Conservation (phyloP, 2,113 vertebrate species). For the Bothrops jararaca region DNA sequence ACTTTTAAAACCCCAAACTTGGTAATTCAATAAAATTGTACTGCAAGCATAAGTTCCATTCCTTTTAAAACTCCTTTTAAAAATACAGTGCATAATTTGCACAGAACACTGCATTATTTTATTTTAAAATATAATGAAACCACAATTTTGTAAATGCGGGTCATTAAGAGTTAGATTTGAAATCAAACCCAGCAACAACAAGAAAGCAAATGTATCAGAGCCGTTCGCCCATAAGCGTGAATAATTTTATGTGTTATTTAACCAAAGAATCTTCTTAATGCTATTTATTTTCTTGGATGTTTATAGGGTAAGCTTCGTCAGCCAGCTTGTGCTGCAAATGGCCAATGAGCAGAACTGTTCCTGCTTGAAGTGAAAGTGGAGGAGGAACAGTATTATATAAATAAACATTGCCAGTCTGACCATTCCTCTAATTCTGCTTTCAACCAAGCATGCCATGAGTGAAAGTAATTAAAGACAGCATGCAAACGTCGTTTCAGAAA, state of each 20-base stretch:
- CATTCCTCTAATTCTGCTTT: constrained; percentile 57
- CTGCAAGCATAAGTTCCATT: background rate
- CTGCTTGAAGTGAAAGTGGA: background rate
- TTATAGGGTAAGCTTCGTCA: background rate
- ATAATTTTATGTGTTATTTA: rapidly evolving
- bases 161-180: background rate
- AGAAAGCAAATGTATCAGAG: rapidly evolving
- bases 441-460: constrained; percentile 64
- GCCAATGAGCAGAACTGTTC: constrained; percentile 1
- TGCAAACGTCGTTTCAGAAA: constrained; percentile 72
- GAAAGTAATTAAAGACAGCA: constrained; percentile 74
- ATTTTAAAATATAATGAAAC: background rate
- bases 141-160: background rate
- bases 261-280: background rate
- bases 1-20: background rate
- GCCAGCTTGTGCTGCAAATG: constrained; percentile 17
- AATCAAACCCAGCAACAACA: background rate
- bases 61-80: background rate
- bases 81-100: background rate
- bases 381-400: constrained; percentile 49
- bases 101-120: background rate
- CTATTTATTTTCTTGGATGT: constrained; percentile 23
- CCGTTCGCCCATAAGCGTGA: rapidly evolving
- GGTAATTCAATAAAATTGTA: background rate
- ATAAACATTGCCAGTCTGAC: constrained; percentile 69